phyloP scores from a whole-genome alignment of 2,797 vertebrate genomes.

The Potorous gilbertii region DNA sequence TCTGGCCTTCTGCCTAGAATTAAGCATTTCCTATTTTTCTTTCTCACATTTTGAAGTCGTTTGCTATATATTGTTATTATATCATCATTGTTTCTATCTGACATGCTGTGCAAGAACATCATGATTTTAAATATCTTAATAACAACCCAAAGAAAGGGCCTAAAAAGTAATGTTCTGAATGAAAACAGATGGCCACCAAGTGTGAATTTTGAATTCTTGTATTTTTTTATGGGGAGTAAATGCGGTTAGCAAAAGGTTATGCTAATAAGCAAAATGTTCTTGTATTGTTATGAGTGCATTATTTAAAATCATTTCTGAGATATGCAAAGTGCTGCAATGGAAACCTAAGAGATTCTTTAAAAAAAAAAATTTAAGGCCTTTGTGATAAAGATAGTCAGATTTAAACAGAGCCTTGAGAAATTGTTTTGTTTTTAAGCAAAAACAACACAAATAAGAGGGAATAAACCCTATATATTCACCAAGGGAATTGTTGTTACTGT shows the following conservation, averaged over 20 bases:
- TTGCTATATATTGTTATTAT: conserved; percentile 71
- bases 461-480: not conserved
- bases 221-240: conserved; percentile 73
- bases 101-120: conserved; percentile 77
- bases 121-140: conserved; percentile 80
- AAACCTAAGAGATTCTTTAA: conserved; percentile 56
- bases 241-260: conserved; percentile 79
- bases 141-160: conserved; percentile 77
- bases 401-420: conserved; percentile 48
- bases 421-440: not conserved
- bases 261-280: conserved; percentile 82
- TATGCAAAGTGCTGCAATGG: conserved; percentile 69
- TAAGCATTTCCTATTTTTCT: conserved; percentile 74
- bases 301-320: conserved; percentile 76
- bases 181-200: conserved; percentile 79
- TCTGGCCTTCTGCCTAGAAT: conserved; percentile 80
- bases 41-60: conserved; percentile 71
- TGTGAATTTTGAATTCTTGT: conserved; percentile 74
- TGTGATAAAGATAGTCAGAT: conserved; percentile 40
- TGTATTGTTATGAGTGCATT: conserved; percentile 76
- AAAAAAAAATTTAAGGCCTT: conserved; percentile 52
- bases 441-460: conserved; percentile 8
- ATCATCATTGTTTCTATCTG: conserved; percentile 79
- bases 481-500: not conserved
- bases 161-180: conserved; percentile 74